Conservation (phyloP, 2,888 invertebrate species). For the Ophion obscuratus region DNA sequence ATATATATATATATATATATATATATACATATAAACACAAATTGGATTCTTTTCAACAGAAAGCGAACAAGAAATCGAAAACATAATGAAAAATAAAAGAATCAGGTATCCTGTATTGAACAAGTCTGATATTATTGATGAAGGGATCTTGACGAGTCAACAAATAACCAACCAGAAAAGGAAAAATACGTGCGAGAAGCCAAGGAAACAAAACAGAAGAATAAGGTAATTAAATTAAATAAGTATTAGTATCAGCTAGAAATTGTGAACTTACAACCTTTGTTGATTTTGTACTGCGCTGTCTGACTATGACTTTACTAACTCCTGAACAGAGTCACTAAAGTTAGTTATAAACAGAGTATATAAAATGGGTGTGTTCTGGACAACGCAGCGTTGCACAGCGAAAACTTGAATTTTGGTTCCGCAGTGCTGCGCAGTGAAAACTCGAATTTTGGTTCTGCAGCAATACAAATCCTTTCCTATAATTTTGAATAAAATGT, state of each 20-base stretch:
- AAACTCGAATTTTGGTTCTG: too few species aligned
- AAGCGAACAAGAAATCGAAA: background rate
- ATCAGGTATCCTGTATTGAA: conserved; percentile 8
- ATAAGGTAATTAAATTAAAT: background rate
- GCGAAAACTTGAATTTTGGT: too few species aligned
- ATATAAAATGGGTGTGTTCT: too few species aligned
- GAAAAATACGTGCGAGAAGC: background rate
- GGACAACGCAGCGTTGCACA: too few species aligned
- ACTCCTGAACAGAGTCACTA: background rate
- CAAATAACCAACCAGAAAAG: background rate
- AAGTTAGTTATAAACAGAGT: too few species aligned
- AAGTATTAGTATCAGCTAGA: background rate
- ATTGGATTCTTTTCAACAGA: background rate
- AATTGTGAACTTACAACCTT: background rate
- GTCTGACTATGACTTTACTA: background rate
- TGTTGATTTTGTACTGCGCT: background rate
- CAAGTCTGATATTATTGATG: conserved; percentile 5
- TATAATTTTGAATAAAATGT: background rate
- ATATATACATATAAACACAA: background rate
- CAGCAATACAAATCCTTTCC: too few species aligned
- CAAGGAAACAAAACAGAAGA: background rate
- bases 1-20: too few species aligned
- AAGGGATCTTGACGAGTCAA: background rate
- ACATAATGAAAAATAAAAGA: conserved; percentile 2
- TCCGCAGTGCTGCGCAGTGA: too few species aligned